phyloP scores from a whole-genome alignment of 2,113 vertebrate genomes.

The Struthio camelus region DNA sequence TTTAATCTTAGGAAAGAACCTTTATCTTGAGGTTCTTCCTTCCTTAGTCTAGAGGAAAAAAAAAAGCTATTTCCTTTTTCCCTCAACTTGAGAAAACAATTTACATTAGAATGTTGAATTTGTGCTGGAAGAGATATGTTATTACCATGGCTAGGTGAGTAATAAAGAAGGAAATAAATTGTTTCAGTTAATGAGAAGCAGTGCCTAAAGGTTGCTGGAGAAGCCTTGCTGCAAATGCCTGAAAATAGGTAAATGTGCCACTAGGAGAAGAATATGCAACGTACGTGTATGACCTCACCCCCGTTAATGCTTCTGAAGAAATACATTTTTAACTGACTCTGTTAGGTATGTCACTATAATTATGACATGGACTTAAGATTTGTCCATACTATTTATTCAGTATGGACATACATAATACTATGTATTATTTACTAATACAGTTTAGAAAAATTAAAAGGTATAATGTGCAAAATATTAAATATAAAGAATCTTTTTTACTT shows the following conservation, averaged over 20 bases:
- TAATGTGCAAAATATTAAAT: background rate
- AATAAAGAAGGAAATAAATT: background rate
- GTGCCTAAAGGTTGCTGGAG: background rate
- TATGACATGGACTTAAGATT: background rate
- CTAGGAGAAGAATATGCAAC: background rate
- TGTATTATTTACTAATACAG: background rate
- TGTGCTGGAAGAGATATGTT: background rate
- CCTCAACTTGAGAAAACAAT: background rate
- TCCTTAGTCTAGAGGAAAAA: conserved; percentile 4
- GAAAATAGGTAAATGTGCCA: background rate
- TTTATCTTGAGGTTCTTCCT: background rate
- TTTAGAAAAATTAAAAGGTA: background rate
- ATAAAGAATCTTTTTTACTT: background rate
- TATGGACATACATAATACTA: too few relatives aligned
- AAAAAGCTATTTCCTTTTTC: conserved; percentile 12
- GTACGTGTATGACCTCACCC: background rate
- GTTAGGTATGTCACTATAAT: background rate
- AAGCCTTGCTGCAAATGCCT: background rate
- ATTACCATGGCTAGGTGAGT: background rate
- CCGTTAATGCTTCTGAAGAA: background rate
- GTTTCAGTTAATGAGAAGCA: background rate
- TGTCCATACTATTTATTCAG: background rate
- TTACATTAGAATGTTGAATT: background rate
- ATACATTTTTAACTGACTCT: background rate
- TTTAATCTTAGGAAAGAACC: conserved; percentile 10